phyloP scores from a whole-genome alignment of 2,113 vertebrate genomes.

The Eonycteris spelaea region DNA sequence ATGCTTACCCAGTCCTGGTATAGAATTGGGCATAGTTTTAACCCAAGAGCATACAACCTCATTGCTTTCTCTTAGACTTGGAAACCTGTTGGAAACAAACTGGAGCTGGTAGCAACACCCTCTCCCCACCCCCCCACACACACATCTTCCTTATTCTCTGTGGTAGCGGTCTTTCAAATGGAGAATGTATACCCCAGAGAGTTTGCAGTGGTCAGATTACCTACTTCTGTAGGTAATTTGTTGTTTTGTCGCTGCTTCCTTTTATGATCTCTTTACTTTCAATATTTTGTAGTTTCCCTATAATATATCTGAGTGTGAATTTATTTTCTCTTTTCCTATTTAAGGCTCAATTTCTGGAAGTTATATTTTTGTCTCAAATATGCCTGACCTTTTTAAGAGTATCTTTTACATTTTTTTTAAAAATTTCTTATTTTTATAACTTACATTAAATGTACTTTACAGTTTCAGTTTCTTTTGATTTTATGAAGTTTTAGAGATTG shows the following conservation, averaged over 20 bases:
- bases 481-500: not conserved
- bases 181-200: not conserved
- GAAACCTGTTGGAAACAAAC: not conserved
- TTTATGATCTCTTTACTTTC: not conserved
- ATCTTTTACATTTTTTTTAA: not conserved
- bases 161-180: not conserved
- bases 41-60: not conserved
- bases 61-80: not conserved
- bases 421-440: not conserved
- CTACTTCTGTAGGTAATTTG: not conserved
- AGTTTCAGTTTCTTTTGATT: not conserved
- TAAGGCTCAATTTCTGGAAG: not conserved
- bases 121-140: too few species aligned
- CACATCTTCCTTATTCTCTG: not conserved
- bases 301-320: not conserved
- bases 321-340: constrained; percentile 5
- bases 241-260: not conserved
- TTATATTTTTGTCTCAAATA: not conserved
- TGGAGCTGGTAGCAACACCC: not conserved
- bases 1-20: not conserved
- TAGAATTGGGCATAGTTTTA: not conserved
- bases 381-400: not conserved
- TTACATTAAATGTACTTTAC: not conserved
- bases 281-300: not conserved
- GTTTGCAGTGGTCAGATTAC: not conserved